Conservation (phyloP, 2,888 invertebrate genomes). For the Drosophila quinaria region DNA sequence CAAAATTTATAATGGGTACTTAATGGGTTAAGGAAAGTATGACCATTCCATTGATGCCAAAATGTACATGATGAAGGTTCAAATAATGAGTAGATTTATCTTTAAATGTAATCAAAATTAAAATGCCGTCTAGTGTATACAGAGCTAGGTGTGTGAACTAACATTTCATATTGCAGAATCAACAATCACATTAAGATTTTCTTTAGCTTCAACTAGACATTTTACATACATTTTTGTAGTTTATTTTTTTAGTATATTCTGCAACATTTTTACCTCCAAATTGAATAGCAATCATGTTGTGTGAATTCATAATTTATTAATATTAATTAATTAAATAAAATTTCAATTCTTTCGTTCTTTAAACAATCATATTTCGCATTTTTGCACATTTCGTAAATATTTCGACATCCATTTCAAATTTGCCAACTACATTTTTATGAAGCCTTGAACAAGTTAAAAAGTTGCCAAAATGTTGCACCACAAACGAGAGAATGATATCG, state of each 20-base stretch:
- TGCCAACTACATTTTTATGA: conserved; percentile 20
- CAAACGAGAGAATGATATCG: conserved; percentile 2
- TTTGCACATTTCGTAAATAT: conserved; percentile 20
- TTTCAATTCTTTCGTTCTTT: neutral
- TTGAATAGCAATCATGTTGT: too few relatives aligned
- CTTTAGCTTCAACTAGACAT: neutral
- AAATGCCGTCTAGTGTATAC: too few relatives aligned
- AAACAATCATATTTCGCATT: neutral
- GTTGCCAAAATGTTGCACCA: conserved; percentile 13
- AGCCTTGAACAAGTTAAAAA: conserved; percentile 23
- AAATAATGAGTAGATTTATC: too few relatives aligned
- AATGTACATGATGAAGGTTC: too few relatives aligned
- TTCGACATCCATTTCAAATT: conserved; percentile 8
- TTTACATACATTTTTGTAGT: neutral
- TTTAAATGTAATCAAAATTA: too few relatives aligned
- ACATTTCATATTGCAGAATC: neutral
- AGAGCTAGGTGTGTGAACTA: neutral
- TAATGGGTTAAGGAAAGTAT: too few relatives aligned
- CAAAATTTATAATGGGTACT: too few relatives aligned
- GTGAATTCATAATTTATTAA: too few relatives aligned
- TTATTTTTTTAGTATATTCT: too few relatives aligned
- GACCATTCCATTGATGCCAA: too few relatives aligned
- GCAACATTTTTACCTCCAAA: too few relatives aligned
- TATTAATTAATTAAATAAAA: too few relatives aligned
- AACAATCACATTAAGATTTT: neutral